A percentile compares a stretch with the other conserved stretches of the same genome.
These are phyloP conservation scores for Procambarus clarkii DNA, from an alignment of 1,140 invertebrate species.

Conservation along the genomic window DNA sequence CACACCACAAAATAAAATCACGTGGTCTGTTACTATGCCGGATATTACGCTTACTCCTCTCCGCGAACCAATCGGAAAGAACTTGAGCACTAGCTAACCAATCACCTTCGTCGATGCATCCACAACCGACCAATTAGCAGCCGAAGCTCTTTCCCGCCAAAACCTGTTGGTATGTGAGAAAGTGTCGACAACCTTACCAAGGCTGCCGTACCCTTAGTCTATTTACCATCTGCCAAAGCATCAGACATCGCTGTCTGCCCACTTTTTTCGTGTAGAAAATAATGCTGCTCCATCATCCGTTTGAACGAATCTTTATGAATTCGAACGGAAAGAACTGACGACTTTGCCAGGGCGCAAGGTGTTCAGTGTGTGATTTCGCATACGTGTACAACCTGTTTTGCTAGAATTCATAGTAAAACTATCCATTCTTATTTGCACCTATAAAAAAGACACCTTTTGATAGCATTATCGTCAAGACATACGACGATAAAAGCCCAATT, in stretches of 20 bases:
- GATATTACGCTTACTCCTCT: constrained; percentile 58
- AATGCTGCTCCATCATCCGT: not conserved
- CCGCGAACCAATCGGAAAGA: constrained; percentile 25
- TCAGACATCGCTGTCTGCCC: not conserved
- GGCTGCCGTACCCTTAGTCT: constrained; percentile 55
- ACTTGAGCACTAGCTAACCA: constrained; percentile 3
- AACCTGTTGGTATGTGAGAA: constrained; percentile 61
- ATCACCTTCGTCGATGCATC: constrained; percentile 6
- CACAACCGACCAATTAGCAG: constrained; percentile 38
- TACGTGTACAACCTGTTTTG: not conserved
- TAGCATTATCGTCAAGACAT: not conserved
- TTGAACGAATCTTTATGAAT: constrained; percentile 23
- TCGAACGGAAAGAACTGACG: not conserved
- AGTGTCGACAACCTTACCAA: constrained; percentile 66
- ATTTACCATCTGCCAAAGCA: constrained; percentile 33
- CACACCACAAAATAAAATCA: constrained; percentile 49
- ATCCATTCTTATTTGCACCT: too few relatives aligned
- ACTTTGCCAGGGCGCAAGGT: not conserved
- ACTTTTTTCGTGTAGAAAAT: not conserved
- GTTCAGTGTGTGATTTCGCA: constrained; percentile 13
- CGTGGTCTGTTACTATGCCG: constrained; percentile 68
- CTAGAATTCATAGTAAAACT: not conserved
- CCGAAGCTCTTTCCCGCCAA: constrained; percentile 57
- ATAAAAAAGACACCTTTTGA: too few relatives aligned
- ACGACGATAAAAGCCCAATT: not conserved